Percentiles rank a stretch among this genome's conserved stretches.
Conservation (phyloP, 2,797 vertebrate genomes). For the Centroberyx gerrardi region DNA sequence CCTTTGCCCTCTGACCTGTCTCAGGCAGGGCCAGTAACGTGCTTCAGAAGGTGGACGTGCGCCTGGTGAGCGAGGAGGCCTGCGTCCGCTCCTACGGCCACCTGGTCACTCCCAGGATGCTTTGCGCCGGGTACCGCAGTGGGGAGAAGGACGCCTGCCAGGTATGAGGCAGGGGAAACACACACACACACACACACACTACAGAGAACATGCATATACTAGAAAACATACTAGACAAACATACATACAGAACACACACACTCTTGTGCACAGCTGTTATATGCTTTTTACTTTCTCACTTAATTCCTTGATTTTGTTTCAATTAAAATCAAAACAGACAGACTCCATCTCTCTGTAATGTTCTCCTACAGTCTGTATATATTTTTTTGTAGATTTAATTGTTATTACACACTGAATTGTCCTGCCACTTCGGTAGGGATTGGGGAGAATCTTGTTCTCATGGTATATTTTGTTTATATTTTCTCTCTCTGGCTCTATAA, state of each 20-base stretch:
- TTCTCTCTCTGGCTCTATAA: background rate
- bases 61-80: conserved; percentile 89
- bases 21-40: conserved; percentile 86
- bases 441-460: too few species aligned
- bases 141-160: conserved; percentile 94
- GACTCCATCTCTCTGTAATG: too few species aligned
- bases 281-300: too few species aligned
- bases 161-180: conserved; percentile 77
- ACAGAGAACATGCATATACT: too few species aligned
- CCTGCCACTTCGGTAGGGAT: too few species aligned
- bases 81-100: conserved; percentile 91
- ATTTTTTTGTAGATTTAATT: too few species aligned
- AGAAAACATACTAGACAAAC: background rate
- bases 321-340: too few species aligned
- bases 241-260: background rate
- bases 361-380: too few species aligned
- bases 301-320: too few species aligned
- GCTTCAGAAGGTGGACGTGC: conserved; percentile 93
- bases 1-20: conserved; percentile 2
- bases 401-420: too few species aligned
- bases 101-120: conserved; percentile 93
- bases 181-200: background rate
- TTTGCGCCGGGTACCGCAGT: conserved; percentile 92
- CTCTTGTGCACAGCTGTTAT: too few species aligned
- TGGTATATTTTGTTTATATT: background rate